Evolutionary conservation across 2,888 invertebrate genomes (phyloP).

Genomic region (Cephus sareptanus): DNA sequence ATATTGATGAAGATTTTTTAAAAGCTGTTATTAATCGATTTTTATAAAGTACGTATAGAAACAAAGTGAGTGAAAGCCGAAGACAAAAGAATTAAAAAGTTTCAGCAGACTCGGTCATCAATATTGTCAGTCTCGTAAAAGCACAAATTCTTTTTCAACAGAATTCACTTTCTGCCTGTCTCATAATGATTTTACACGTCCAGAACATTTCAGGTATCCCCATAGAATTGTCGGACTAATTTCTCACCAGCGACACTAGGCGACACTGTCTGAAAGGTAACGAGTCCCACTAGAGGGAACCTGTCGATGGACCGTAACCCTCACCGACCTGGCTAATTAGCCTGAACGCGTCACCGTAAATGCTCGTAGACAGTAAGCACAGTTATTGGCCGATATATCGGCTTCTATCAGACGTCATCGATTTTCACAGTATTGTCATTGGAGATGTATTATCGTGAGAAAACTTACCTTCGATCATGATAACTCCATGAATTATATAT

Average conservation of each 20-base stretch:
- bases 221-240: neutral
- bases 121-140: neutral
- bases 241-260: neutral
- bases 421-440: neutral
- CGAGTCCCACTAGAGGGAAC: neutral
- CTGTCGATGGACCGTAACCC: neutral
- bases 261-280: neutral
- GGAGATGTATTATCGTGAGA: neutral
- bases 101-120: neutral
- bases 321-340: neutral
- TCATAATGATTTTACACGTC: neutral
- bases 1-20: neutral
- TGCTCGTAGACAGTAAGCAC: neutral
- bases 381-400: neutral
- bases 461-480: neutral
- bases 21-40: neutral
- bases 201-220: neutral
- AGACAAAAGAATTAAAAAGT: neutral
- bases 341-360: neutral
- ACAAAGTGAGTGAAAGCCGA: neutral
- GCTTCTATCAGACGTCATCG: neutral
- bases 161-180: neutral
- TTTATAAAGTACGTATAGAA: neutral
- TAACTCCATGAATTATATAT: neutral
- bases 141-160: neutral